These are phyloP conservation scores for Synanceia verrucosa DNA, from an alignment of 2,797 vertebrate species.

Conservation along the genomic window DNA sequence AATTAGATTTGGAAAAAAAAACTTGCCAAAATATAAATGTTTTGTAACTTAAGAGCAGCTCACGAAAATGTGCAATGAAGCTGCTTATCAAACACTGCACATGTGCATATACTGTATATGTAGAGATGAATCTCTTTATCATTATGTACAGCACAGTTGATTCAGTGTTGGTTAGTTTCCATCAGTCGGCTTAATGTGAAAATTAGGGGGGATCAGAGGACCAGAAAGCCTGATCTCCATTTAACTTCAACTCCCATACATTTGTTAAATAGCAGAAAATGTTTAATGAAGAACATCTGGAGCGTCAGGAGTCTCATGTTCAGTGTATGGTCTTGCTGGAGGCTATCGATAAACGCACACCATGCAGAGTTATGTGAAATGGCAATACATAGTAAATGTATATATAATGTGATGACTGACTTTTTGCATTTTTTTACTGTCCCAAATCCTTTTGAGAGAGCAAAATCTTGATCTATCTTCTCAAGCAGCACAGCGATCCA, in stretches of 20 bases:
- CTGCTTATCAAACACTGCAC: constrained; percentile 22
- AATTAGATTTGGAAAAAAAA: constrained; percentile 18
- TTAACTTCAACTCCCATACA: constrained; percentile 43
- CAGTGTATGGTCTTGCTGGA: constrained; percentile 26
- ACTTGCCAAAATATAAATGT: background rate
- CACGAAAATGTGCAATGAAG: constrained; percentile 18
- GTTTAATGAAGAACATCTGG: constrained; percentile 57
- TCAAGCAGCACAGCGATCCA: constrained; percentile 33
- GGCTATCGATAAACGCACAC: constrained; percentile 38
- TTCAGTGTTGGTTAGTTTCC: constrained; percentile 16
- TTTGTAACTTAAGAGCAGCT: constrained; percentile 1
- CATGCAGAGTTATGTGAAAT: constrained; percentile 35
- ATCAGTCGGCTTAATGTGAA: constrained; percentile 24
- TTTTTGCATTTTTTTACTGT: background rate
- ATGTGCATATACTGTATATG: background rate
- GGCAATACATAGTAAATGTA: constrained; percentile 16
- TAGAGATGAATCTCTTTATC: background rate
- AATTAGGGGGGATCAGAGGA: constrained; percentile 27
- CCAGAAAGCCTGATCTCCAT: constrained; percentile 32
- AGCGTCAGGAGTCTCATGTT: constrained; percentile 33
- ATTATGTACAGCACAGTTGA: constrained; percentile 1
- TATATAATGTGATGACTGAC: constrained; percentile 47
- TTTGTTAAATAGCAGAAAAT: constrained; percentile 43
- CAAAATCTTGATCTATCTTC: constrained; percentile 28
- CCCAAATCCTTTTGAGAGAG: constrained; percentile 19